Base-by-base conservation (phyloP, 2,888 invertebrate species). In the Idaea dimidiata region DNA sequence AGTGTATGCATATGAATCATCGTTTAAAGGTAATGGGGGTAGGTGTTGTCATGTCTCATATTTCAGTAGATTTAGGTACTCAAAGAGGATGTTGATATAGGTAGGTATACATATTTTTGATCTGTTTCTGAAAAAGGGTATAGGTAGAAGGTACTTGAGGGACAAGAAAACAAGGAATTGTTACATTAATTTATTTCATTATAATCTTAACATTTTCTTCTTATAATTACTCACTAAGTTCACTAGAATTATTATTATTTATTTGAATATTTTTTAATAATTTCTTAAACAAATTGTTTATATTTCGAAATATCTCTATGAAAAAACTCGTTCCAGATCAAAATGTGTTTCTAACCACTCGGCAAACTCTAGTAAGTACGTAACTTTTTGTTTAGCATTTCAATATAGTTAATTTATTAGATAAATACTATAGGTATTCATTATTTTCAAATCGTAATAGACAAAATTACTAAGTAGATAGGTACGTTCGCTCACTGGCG, bases 191-290 rank as follows among this genome's bases (percentile, higher is more conserved):
- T 90, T 88, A 89, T 85, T 91, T 89, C 80, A 89, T 90, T 89
- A 89, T 91, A 91, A 83, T 92, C 88, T 83, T 91, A 92, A 92
- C 91, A 92, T 91, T 84, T 84, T 86, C 83, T 76, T 79, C 89
- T 90, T 90, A 89, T 73, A 84, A 74, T 86, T 88, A 91, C 84
- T 89, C 89, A 87, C 91, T 91, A 91, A 86, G 61, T 87, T 89
- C 79, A 81, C 91, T 91, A 91, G 85, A 88, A 84, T 88, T 87
- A 86, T 89, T 71, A 71, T 72, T 72, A 18, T 14, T 56, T 88
- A 89, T 89, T 90, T 87, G 89, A 89, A 88, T 87, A 86, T 83
- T 88, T 87, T 83, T 56, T 17, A 17, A 85, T 88, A 86, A 87
- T 88, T 86, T 88, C 84, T 84, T 87, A 88, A 84, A 87, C 82